These are phyloP conservation scores for Rhinopomastus cyanomelas DNA, from an alignment of 2,113 vertebrate species.

Conservation along the genomic window DNA sequence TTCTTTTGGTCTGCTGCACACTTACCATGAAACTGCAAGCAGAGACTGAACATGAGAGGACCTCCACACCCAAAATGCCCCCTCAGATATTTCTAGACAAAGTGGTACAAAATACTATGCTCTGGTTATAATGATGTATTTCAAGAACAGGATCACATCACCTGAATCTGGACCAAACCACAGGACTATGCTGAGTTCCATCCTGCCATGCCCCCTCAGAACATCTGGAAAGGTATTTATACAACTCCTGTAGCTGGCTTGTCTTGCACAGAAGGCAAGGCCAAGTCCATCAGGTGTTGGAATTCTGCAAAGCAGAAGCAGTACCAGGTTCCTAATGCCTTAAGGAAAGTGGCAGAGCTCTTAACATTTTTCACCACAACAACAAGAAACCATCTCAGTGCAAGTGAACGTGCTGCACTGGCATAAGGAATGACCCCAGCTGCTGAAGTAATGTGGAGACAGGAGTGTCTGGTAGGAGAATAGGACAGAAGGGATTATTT, in stretches of 20 bases:
- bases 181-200: not conserved
- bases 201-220: not conserved
- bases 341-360: not conserved
- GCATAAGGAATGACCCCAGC: not conserved
- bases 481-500: not conserved
- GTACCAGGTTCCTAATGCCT: not conserved
- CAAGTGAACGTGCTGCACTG: fast-evolving
- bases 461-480: not conserved
- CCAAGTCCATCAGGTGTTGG: not conserved
- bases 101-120: not conserved
- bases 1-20: not conserved
- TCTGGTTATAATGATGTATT: not conserved
- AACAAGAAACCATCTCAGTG: not conserved
- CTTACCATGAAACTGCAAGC: not conserved
- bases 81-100: not conserved
- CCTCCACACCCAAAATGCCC: not conserved
- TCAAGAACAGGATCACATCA: not conserved
- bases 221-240: not conserved
- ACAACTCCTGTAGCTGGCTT: not conserved
- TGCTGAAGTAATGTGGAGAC: not conserved
- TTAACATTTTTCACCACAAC: not conserved
- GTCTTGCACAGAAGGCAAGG: not conserved
- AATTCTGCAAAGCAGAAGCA: not conserved
- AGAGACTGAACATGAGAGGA: not conserved
- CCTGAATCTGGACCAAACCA: not conserved